phyloP scores from a whole-genome alignment of 2,797 vertebrate species.

The Chaunax sp. region DNA sequence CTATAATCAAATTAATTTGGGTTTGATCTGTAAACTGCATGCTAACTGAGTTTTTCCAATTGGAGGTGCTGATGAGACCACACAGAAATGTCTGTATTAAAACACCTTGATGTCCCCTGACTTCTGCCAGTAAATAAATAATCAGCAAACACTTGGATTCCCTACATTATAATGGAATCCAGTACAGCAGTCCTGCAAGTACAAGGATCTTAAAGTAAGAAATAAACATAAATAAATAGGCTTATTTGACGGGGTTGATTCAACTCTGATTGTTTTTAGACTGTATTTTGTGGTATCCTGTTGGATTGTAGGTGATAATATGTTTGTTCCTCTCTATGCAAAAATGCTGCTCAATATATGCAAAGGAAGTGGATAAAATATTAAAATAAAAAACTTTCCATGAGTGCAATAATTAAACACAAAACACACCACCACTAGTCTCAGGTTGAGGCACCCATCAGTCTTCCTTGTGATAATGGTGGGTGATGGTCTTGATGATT shows the following conservation, averaged over 20 bases:
- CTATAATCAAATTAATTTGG: no score
- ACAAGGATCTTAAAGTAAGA: not conserved
- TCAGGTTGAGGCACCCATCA: no score
- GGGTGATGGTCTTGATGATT: no score
- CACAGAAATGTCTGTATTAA: not conserved
- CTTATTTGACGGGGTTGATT: not conserved
- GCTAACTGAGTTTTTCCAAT: not conserved
- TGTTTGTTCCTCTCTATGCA: no score
- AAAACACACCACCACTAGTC: no score
- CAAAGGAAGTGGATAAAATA: not conserved
- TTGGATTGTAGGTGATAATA: not conserved
- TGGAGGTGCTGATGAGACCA: not conserved
- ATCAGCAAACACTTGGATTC: not conserved
- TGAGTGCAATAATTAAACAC: no score
- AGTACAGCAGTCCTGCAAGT: not conserved
- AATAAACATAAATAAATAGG: no score
- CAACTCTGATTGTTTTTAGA: not conserved
- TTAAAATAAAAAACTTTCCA: no score
- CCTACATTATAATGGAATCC: not conserved
- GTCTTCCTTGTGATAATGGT: no score
- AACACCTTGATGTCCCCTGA: not conserved
- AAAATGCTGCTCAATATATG: not conserved
- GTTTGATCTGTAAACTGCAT: not conserved
- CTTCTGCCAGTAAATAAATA: not conserved
- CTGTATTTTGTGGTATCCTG: not conserved